Evolutionary conservation across 2,113 vertebrate genomes (phyloP), one percentile per base, ranked within the genome.

Genomic region (Gallinago media): DNA sequence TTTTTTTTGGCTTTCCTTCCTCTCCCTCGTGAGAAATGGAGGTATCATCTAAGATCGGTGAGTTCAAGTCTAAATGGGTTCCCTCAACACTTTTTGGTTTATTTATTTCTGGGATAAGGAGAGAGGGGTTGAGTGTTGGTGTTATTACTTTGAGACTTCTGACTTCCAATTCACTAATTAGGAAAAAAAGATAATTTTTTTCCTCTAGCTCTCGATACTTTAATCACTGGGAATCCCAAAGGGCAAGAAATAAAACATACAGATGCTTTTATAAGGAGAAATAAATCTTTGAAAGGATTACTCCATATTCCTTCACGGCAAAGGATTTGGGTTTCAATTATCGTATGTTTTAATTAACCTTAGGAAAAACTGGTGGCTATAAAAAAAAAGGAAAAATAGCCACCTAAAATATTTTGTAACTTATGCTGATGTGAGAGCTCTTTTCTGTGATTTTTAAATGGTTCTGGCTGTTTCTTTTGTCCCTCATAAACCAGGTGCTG

Each of bases 1-100:
- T 10, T 10, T 20, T 20, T 17, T n/a, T 50, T 50, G 31, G 16
- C 34, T 67, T 49, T 21, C 44, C 26, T 59, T 44, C 46, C 11
- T 3, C 36, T 46, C 46, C 32, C 26, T 22, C 2, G 0, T 0
- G 2, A 70, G 63, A 26, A 77, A 22, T 1, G 13, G 32, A 62
- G 46, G 32, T 32, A 0, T 11, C 15, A 3, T 13, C 46, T 21
- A 26, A 13, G 15, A 31, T 32, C 2, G 1, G 32, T 6, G 36
- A 42, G 25, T 42, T 25, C 20, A 9, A 11, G 32, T 23, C 21
- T 3, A 8, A 32, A 22, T 26, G 20, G 17, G 40, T 36, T 76
- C 68, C 23, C 20, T 47, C 29, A 29, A 19, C 10, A 31, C 29
- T 76, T 50, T 59, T 21, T 59, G 29, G 67, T 50, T 59, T 21